Base-by-base conservation (phyloP, 2,113 vertebrate genomes). In the Cichladusa arquata region DNA sequence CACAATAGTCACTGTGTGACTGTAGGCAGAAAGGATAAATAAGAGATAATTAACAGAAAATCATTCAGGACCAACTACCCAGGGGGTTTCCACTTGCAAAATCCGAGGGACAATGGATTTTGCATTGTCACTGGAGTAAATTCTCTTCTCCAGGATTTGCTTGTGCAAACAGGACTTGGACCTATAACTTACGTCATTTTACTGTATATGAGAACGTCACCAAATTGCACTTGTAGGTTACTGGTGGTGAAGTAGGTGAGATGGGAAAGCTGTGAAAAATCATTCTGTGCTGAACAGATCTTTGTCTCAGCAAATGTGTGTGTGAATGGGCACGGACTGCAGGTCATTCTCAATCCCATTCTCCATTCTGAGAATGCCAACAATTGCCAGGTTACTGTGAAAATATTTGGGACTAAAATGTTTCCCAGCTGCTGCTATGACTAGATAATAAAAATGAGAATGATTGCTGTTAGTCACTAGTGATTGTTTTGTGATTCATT, bases 401-500 rank as follows among this genome's bases (percentile, higher is more conserved):
- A 95, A 94, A 89, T 9, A 24, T 57, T 82, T 88, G 38, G 45
- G 47, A 56, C 28, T 48, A 34, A 91, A 70, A 76, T 14, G 25
- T 64, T 92, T 87, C 66, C 54, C 66, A 83, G 5, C 19, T 62
- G 42, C 60, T 69, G 19, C 44, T 82, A 42, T 88, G 84, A 88
- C 78, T 72, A 92, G 87, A 82, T 70, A 88, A 87, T 72, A 85
- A 79, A 92, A 94, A 80, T 54, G 36, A 81, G 81, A 76, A 66
- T 70, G 69, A 81, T 53, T 82, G 73, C 48, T 86, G 19, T 95
- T 92, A 94, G 81, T 91, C 84, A 91, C 54, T 58, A 61, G 36
- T 33, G 56, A 79, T 85, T 91, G 38, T 89, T 95, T 79, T 80
- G 78, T 96, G 90, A 91, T 91, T 96, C 87, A 94, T 34, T 85